Conservation (phyloP, 2,113 vertebrate species). For the Uria aalge region DNA sequence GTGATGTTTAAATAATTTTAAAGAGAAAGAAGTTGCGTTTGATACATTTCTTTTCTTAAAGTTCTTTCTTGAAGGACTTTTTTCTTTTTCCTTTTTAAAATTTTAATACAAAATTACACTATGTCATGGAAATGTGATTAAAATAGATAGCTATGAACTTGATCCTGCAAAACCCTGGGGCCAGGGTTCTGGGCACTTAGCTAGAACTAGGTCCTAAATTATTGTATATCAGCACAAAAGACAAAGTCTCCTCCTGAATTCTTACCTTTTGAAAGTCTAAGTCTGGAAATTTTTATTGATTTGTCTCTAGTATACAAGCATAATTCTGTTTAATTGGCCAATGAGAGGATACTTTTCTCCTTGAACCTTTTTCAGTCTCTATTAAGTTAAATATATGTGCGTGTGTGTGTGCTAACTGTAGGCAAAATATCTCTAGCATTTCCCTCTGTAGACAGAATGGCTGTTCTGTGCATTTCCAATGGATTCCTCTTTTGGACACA, state of each 20-base stretch:
- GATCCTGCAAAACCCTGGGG: not conserved
- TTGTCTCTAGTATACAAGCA: not conserved
- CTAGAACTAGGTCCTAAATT: not conserved
- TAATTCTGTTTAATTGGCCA: not conserved
- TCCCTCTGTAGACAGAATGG: not conserved
- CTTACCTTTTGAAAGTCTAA: not conserved
- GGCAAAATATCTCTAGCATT: not conserved
- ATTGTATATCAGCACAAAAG: not conserved
- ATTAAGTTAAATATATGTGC: not conserved
- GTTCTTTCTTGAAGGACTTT: not conserved
- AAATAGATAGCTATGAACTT: not conserved
- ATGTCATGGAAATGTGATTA: not conserved
- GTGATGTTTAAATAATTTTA: slow-evolving; percentile 50
- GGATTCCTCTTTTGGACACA: not conserved
- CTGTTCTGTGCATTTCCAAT: not conserved
- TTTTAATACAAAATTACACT: not conserved
- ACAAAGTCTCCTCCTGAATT: not conserved
- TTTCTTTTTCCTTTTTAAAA: not conserved
- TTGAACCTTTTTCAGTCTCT: not conserved
- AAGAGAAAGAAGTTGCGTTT: slow-evolving; percentile 1
- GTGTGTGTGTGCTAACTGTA: not conserved
- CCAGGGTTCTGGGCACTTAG: not conserved
- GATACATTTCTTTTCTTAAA: not conserved
- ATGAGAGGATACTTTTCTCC: not conserved
- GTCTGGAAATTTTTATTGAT: not conserved